Evolutionary conservation across 1,140 invertebrate genomes (phyloP).

Genomic region (Meteorus sp.): DNA sequence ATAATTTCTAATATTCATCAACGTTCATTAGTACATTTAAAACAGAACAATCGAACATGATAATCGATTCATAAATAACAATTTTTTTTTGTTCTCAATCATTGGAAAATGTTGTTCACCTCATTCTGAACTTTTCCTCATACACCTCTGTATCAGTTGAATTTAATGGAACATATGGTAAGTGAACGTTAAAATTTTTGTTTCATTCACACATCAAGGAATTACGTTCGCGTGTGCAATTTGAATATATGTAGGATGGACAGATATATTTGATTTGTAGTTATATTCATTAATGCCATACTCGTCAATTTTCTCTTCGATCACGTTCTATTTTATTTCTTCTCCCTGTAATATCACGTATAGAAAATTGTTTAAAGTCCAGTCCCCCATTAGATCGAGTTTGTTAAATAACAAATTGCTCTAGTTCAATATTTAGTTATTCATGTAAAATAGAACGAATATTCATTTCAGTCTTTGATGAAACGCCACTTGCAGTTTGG

Average conservation of each 20-base stretch:
- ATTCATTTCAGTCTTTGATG: constrained; percentile 28
- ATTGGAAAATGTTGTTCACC: too few species aligned
- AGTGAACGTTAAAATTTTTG: background rate
- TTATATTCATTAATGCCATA: too few species aligned
- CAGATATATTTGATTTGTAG: background rate
- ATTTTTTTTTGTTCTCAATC: background rate
- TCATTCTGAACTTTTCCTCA: background rate
- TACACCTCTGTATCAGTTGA: background rate
- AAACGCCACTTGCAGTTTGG: constrained; percentile 14
- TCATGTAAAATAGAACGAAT: constrained; percentile 23
- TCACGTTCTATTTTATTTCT: constrained; percentile 9
- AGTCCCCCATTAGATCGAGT: constrained; percentile 8
- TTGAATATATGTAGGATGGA: constrained; percentile 7
- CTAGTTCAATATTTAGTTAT: background rate
- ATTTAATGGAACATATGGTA: background rate
- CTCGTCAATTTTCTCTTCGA: constrained; percentile 6
- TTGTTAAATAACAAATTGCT: background rate
- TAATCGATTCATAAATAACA: constrained; percentile 11
- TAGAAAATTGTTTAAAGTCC: constrained; percentile 7
- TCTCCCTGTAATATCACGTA: constrained; percentile 10
- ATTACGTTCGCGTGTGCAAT: background rate
- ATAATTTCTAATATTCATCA: constrained; percentile 14
- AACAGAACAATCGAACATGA: constrained; percentile 6
- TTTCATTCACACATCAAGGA: background rate
- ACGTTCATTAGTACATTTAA: constrained; percentile 19